Conservation (phyloP, 2,888 invertebrate species). For the Pasiphila rectangulata region DNA sequence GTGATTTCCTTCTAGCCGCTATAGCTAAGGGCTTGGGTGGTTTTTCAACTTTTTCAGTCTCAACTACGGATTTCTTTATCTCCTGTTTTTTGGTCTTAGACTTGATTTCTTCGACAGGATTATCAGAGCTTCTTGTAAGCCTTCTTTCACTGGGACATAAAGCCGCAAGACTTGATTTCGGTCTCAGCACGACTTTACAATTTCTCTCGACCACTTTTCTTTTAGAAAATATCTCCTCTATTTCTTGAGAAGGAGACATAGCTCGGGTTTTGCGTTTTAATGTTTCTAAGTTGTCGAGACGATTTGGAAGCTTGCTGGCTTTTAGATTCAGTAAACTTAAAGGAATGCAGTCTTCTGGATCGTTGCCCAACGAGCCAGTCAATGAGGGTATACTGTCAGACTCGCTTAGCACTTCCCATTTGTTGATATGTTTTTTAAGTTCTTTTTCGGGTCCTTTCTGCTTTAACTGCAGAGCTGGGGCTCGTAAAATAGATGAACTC, state of each 20-base stretch:
- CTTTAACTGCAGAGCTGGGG: slow-evolving; percentile 69
- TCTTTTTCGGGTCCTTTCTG: slow-evolving; percentile 67
- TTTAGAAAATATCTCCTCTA: slow-evolving; percentile 77
- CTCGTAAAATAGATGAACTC: slow-evolving; percentile 63
- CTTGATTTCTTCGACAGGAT: slow-evolving; percentile 54
- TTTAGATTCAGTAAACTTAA: slow-evolving; percentile 74
- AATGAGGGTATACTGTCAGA: slow-evolving; percentile 81
- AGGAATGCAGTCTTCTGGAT: slow-evolving; percentile 82
- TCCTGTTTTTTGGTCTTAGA: slow-evolving; percentile 53
- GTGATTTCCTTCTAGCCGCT: slow-evolving; percentile 65
- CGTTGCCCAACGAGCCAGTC: slow-evolving; percentile 70
- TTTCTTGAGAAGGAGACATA: slow-evolving; percentile 81
- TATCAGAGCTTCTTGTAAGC: slow-evolving; percentile 68
- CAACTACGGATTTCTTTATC: slow-evolving; percentile 44
- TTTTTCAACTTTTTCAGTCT: slow-evolving; percentile 42
- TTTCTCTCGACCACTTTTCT: slow-evolving; percentile 63
- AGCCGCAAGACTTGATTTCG: slow-evolving; percentile 72
- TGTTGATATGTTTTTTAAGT: slow-evolving; percentile 66
- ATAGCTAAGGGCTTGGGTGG: slow-evolving; percentile 52
- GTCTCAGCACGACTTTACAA: slow-evolving; percentile 58
- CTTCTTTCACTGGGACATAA: slow-evolving; percentile 68
- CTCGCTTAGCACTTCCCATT: slow-evolving; percentile 82
- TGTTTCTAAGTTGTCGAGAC: slow-evolving; percentile 63
- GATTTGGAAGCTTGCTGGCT: slow-evolving; percentile 53
- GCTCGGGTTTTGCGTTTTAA: slow-evolving; percentile 81